Evolutionary conservation across 1,140 invertebrate genomes (phyloP).

Genomic region (Anoplolepis gracilipes): DNA sequence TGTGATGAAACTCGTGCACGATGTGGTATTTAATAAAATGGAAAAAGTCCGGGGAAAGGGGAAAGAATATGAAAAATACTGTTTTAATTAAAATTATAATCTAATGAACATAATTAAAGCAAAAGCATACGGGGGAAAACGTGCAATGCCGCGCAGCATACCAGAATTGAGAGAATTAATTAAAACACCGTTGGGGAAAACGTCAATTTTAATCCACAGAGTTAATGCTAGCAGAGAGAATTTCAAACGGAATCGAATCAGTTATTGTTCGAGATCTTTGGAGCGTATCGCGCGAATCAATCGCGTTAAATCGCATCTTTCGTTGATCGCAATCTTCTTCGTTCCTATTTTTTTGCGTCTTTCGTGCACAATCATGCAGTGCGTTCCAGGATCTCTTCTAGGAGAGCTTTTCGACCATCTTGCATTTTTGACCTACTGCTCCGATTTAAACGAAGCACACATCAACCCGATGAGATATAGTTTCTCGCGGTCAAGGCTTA

Average conservation of each 20-base stretch:
- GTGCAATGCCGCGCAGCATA: slow-evolving; percentile 18
- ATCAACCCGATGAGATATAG: not conserved
- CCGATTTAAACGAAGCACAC: not conserved
- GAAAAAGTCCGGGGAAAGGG: not conserved
- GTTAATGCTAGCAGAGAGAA: not conserved
- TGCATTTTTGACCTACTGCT: slow-evolving; percentile 27
- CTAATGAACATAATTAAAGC: slow-evolving; percentile 50
- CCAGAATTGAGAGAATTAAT: slow-evolving; percentile 50
- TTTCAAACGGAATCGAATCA: slow-evolving; percentile 21
- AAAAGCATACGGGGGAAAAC: slow-evolving; percentile 15
- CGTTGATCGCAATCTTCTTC: not conserved
- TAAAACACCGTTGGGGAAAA: slow-evolving; percentile 37
- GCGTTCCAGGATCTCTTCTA: not conserved
- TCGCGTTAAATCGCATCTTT: not conserved
- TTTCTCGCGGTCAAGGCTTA: slow-evolving; percentile 34
- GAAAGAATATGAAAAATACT: slow-evolving; percentile 28
- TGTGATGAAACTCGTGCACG: slow-evolving; percentile 30
- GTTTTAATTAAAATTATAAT: slow-evolving; percentile 51
- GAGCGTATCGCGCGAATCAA: not conserved
- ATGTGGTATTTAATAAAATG: slow-evolving; percentile 47
- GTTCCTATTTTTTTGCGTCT: not conserved
- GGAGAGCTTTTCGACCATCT: not conserved
- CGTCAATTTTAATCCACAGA: slow-evolving; percentile 28
- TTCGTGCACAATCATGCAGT: not conserved
- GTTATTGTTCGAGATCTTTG: slow-evolving; percentile 19